Percentiles rank a stretch among this genome's conserved stretches.
Evolutionary conservation across 2,888 invertebrate species (phyloP).

Genomic region (Cryptophagus acutangulus): DNA sequence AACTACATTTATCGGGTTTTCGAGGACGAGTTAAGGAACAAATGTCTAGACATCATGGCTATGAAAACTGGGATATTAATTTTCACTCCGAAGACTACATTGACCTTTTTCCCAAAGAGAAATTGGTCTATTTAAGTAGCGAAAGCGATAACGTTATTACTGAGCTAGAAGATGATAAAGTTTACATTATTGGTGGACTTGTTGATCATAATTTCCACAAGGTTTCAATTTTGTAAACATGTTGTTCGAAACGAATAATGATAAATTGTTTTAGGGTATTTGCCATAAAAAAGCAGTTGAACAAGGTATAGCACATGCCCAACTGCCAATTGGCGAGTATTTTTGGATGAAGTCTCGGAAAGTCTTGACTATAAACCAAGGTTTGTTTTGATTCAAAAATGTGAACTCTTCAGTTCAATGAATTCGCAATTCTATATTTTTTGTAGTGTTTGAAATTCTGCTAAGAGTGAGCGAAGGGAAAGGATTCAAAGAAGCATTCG

Average conservation of each 20-base stretch:
- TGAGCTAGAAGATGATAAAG: constrained; percentile 66
- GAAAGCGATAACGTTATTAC: constrained; percentile 87
- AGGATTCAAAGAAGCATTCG: constrained; percentile 73
- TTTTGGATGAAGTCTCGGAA: constrained; percentile 88
- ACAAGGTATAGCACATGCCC: constrained; percentile 73
- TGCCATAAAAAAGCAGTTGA: constrained; percentile 78
- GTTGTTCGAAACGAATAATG: not conserved
- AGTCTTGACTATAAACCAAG: constrained; percentile 95
- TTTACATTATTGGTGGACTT: constrained; percentile 93
- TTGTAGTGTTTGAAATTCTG: constrained; percentile 80
- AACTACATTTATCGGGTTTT: constrained; percentile 79
- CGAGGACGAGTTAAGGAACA: constrained; percentile 66
- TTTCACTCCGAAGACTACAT: constrained; percentile 64
- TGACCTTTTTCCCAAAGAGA: constrained; percentile 68
- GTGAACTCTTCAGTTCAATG: not conserved
- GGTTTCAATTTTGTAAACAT: constrained; percentile 45
- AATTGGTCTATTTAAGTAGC: constrained; percentile 86
- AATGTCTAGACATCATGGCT: constrained; percentile 79
- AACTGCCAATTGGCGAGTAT: constrained; percentile 84
- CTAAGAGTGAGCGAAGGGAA: constrained; percentile 70
- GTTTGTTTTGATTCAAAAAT: too few species aligned
- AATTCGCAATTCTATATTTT: constrained; percentile 10
- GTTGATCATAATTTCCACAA: constrained; percentile 97
- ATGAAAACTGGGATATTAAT: constrained; percentile 86
- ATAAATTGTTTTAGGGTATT: constrained; percentile 58